Evolutionary conservation across 2,888 invertebrate genomes (phyloP).

Genomic region (Dermolepida albohirtum): DNA sequence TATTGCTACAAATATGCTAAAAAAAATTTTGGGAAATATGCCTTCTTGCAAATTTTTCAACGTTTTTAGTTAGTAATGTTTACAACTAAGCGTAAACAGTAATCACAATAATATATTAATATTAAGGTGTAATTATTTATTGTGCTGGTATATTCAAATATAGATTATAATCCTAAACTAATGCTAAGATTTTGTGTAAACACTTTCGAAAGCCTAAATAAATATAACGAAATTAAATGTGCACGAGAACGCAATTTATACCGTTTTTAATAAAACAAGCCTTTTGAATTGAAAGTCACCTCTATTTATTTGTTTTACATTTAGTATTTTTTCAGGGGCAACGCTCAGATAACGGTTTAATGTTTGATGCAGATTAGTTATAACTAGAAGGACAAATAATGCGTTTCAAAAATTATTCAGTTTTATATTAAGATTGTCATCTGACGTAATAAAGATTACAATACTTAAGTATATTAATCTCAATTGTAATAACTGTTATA

Average conservation of each 20-base stretch:
- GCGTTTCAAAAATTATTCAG: not conserved
- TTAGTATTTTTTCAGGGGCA: conserved; percentile 41
- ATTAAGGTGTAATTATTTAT: no score
- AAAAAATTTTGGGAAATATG: no score
- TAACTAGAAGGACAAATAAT: conserved; percentile 2
- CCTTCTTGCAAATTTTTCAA: no score
- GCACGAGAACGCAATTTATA: conserved; percentile 20
- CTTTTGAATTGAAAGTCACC: conserved; percentile 44
- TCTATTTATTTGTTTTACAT: conserved; percentile 45
- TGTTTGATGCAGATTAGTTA: not conserved
- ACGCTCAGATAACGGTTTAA: conserved; percentile 16
- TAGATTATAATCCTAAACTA: conserved; percentile 5
- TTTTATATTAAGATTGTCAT: conserved; percentile 3
- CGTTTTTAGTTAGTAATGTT: no score
- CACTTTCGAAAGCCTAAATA: conserved; percentile 1
- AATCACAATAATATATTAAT: no score
- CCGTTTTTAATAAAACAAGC: conserved; percentile 7
- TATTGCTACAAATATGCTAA: no score
- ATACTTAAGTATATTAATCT: not conserved
- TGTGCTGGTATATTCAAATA: not conserved
- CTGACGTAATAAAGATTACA: not conserved
- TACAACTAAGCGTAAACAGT: no score
- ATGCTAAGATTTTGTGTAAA: conserved; percentile 12
- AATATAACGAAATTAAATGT: conserved; percentile 18
- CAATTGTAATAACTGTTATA: no score